Evolutionary conservation across 2,797 vertebrate species (phyloP).

Genomic region (Neosalanx taihuensis): DNA sequence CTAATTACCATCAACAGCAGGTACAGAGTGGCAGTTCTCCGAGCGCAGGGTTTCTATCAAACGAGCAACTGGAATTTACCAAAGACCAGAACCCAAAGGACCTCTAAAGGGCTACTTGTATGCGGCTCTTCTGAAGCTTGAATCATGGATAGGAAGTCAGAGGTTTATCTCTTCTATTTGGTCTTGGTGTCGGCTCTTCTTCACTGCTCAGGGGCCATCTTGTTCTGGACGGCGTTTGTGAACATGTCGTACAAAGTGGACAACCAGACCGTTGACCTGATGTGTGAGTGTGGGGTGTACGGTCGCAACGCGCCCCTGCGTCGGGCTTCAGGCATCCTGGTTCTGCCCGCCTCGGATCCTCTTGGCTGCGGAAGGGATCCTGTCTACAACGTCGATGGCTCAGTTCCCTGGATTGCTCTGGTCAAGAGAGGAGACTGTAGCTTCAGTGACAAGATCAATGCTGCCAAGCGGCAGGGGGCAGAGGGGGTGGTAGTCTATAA

Average conservation of each 20-base stretch:
- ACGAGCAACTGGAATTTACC: conserved; percentile 47
- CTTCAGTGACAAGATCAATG: conserved; percentile 80
- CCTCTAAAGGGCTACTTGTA: conserved; percentile 30
- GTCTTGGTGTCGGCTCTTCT: conserved; percentile 54
- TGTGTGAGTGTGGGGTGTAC: conserved; percentile 79
- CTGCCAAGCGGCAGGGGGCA: conserved; percentile 71
- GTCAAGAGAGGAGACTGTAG: conserved; percentile 87
- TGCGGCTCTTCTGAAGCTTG: conserved; percentile 47
- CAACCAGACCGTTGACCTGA: conserved; percentile 54
- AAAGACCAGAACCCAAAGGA: conserved; percentile 34
- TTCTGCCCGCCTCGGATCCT: conserved; percentile 70
- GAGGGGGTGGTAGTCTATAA: conserved; percentile 86
- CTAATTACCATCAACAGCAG: conserved; percentile 72
- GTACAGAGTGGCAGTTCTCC: conserved; percentile 54
- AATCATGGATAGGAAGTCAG: conserved; percentile 63
- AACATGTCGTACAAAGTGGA: conserved; percentile 62
- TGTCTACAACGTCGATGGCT: conserved; percentile 56
- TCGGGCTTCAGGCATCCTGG: conserved; percentile 64
- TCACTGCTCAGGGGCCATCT: conserved; percentile 41
- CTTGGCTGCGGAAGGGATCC: conserved; percentile 72
- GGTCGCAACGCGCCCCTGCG: conserved; percentile 71
- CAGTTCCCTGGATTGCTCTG: conserved; percentile 80
- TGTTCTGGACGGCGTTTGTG: conserved; percentile 71
- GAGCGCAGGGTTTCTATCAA: conserved; percentile 36
- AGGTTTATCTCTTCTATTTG: conserved; percentile 46